phyloP scores from a whole-genome alignment of 2,113 vertebrate genomes.

The Sorex araneus region DNA sequence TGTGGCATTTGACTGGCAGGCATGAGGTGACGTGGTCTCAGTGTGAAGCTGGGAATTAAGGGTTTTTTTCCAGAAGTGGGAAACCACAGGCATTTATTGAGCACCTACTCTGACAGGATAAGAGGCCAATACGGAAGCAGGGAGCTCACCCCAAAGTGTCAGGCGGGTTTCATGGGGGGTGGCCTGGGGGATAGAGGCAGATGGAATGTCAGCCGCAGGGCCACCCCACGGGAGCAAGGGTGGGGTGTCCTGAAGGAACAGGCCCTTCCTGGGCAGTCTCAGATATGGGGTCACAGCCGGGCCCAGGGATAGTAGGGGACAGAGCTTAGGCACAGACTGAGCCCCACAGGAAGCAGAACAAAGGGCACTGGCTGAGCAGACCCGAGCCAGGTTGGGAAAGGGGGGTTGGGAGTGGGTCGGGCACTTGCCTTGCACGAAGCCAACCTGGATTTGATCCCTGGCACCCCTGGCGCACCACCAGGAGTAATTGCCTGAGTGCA shows the following conservation, averaged over 20 bases:
- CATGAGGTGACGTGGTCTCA: background rate
- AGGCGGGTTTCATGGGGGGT: background rate
- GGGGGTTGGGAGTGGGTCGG: rapidly evolving
- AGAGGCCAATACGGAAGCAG: background rate
- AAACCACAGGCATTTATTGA: background rate
- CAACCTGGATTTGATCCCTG: too few relatives aligned
- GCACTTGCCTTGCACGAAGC: too few relatives aligned
- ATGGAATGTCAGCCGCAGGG: background rate
- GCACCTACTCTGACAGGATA: background rate
- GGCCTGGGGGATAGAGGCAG: background rate
- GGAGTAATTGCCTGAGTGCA: background rate
- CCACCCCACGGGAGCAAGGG: rapidly evolving
- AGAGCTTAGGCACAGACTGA: background rate
- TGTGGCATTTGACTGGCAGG: background rate
- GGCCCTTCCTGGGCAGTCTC: background rate
- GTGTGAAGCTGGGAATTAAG: background rate
- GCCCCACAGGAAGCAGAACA: too few relatives aligned
- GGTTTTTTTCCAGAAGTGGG: background rate
- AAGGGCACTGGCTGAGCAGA: too few relatives aligned
- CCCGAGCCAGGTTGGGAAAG: too few relatives aligned
- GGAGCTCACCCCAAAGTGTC: background rate
- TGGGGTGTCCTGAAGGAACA: background rate
- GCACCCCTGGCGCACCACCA: too few relatives aligned
- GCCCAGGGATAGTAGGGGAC: background rate
- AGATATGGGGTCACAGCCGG: background rate